These are phyloP conservation scores for Acronicta alni DNA, from an alignment of 2,888 invertebrate genomes.

Conservation along the genomic window DNA sequence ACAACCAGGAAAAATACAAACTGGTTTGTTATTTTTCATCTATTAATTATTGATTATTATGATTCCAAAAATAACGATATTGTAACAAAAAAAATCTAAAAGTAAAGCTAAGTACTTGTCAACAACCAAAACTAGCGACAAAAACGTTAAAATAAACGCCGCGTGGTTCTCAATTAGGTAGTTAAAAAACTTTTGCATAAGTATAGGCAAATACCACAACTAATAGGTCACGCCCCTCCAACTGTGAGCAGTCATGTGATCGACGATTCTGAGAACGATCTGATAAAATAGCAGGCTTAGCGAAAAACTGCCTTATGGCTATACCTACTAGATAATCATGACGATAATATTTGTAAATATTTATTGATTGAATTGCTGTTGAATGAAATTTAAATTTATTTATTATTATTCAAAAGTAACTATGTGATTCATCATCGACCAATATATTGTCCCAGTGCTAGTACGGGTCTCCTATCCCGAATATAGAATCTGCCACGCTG, in stretches of 20 bases:
- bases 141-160: slow-evolving; percentile 3
- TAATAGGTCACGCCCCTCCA: slow-evolving; percentile 43
- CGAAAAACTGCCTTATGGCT: slow-evolving; percentile 35
- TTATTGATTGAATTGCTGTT: slow-evolving; percentile 6
- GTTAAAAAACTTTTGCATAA: slow-evolving; percentile 28
- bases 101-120: slow-evolving; percentile 5
- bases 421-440: no score
- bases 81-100: not conserved
- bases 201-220: slow-evolving; percentile 46
- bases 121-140: slow-evolving; percentile 13
- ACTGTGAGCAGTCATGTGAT: slow-evolving; percentile 46
- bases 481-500: no score
- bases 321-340: slow-evolving; percentile 21
- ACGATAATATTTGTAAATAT: slow-evolving; percentile 13
- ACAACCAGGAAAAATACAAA: not conserved
- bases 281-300: slow-evolving; percentile 36
- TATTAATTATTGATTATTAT: slow-evolving; percentile 1
- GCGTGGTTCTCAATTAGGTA: slow-evolving; percentile 9
- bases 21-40: not conserved
- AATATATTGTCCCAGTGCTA: no score
- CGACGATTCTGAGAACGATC: slow-evolving; percentile 49
- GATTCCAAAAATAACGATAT: not conserved
- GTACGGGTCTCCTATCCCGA: no score
- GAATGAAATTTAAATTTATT: not conserved
- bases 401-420: no score